Evolutionary conservation across 2,113 vertebrate species (phyloP), one percentile per base, ranked within the genome.

Genomic region (Datnioides undecimradiatus): DNA sequence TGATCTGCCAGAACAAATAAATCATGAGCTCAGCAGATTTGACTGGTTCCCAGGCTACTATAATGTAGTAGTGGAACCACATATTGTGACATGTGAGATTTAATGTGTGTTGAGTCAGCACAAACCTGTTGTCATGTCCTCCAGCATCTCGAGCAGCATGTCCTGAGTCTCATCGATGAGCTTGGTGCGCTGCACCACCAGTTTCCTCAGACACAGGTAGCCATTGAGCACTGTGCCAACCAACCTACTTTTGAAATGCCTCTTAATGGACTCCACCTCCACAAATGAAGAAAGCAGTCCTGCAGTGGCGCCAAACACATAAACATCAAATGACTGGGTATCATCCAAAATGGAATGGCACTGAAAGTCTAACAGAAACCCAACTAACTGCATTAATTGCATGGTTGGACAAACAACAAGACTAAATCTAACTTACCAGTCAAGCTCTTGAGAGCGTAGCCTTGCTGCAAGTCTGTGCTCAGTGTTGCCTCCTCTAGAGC

Each of bases 71-170:
- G 19, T n/a, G 16, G 33, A 45, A 79, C 5, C 34, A 68, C 5
- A 21, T 21, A 6, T 21, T 45, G n/a, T n/a, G n/a, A n/a, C n/a
- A n/a, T n/a, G n/a, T n/a, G n/a, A 29, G 31, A 79, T 60, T 27
- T 31, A 1, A 8, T 13, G 34, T 51, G 5, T 16, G 29, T 23
- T 48, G 16, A 14, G 25, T 65, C 8, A 11, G 31, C 13, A 16
- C 21, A 69, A 70, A 99, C 98, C 98, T 95, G 98, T 99, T 13
- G 98, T 99, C 98, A 99, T 99, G 92, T 99, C 98, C 87, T 99
- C 98, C 84, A 99, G 95, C 98, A 99, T 99, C 96, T 99, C 98
- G 69, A 99, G 92, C 87, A 99, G 94, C 98, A 99, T 99, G 88
- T 99, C 98, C 93, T 99, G 98, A 1, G 98, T 99, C 91, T 99